Evolutionary conservation across 1,140 invertebrate genomes (phyloP), one percentile per base, ranked within the genome.

Genomic region (Elysia chlorotica): DNA sequence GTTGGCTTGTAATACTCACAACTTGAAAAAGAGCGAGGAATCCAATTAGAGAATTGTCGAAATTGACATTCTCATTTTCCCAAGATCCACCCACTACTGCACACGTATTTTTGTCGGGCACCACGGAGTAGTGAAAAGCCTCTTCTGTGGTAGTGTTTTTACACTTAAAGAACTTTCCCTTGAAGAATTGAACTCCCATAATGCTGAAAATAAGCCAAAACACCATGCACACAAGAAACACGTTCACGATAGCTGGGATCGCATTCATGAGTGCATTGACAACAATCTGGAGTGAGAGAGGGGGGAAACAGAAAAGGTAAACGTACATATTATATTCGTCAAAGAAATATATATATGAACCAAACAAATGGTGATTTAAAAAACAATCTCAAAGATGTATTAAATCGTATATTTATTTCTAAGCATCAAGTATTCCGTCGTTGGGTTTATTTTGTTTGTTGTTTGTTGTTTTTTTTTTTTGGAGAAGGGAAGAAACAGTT

Each of bases 21-120:
- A 99, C 95, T 94, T 99, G 97, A 88, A 99, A 98, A 74, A 99
- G 91, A 85, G 96, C 97, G 78, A 99, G 89, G 88, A 98, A 99
- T 37, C 96, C 97, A 90, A 95, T 95, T 59, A 95, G 93, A 28
- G 99, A 96, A 89, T 99, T 96, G 88, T 99, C 97, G 88, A 99
- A 99, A 89, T 98, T 98, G 92, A 99, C 96, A 74, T 93, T 92
- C 38, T 95, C 96, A 89, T 99, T 99, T 87, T 93, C 92, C 97
- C 97, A 99, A 92, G 93, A 74, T 28, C 62, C 71, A 17, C 71
- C 56, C 10, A 62, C 35, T 31, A 19, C 25, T n/a, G 61, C 6
- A 70, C 82, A 87, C 14, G 77, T 71, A 23, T 75, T 69, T 74
- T 78, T 85, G 65, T 84, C 83, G 2, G 81, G 67, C 10, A 81